Conservation (phyloP, 2,888 invertebrate species). For the Tuberolachnus salignus region DNA sequence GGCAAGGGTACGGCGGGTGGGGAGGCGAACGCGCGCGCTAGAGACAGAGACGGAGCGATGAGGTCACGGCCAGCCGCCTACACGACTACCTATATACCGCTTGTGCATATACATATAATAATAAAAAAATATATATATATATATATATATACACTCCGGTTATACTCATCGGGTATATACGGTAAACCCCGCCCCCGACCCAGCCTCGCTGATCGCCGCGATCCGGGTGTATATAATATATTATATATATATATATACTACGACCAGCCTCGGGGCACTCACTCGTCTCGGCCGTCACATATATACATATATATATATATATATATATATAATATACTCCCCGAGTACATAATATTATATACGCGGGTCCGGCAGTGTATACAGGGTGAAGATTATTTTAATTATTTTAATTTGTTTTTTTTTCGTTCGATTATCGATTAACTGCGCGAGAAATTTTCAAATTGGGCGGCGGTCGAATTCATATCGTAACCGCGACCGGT, state of each 20-base stretch:
- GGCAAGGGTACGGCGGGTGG: no score
- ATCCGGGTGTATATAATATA: not conserved
- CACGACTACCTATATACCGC: slow-evolving; percentile 32
- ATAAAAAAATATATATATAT: not conserved
- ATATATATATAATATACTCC: not conserved
- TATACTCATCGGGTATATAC: not conserved
- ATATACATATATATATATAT: not conserved
- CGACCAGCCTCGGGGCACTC: slow-evolving; percentile 12
- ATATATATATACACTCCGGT: not conserved
- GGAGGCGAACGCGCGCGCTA: no score
- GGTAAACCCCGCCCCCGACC: no score
- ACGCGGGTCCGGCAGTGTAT: no score
- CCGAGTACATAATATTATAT: no score
- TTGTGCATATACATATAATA: not conserved
- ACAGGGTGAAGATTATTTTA: no score
- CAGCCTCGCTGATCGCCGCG: not conserved
- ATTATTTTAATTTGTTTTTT: no score
- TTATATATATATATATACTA: not conserved
- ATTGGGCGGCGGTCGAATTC: no score
- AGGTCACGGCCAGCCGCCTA: slow-evolving; percentile 55
- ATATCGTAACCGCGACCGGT: no score
- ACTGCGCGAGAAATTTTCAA: no score
- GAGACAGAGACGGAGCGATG: slow-evolving; percentile 27
- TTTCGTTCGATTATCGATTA: no score
- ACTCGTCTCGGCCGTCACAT: slow-evolving; percentile 22